Evolutionary conservation across 2,888 invertebrate genomes (phyloP), one percentile per base, ranked within the genome.

Genomic region (Punctoribates punctum): DNA sequence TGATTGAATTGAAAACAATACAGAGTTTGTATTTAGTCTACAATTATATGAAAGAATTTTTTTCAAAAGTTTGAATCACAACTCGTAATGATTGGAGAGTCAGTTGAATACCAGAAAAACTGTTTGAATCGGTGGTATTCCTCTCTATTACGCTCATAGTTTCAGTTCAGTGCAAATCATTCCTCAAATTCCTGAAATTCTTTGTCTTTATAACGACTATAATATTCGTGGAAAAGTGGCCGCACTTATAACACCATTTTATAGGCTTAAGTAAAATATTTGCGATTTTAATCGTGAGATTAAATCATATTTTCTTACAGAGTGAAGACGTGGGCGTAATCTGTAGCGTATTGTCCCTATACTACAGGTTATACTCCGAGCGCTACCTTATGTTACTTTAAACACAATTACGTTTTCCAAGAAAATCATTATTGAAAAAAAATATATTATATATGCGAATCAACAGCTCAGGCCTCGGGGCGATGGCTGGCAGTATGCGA

Each of bases 331-430:
- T 34, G 67, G 67, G 67, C 67, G 67, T 34, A 29, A 20, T 20
- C 6, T 13, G 8, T n/a, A n/a, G n/a, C n/a, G n/a, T n/a, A n/a
- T n/a, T n/a, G n/a, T n/a, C n/a, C n/a, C n/a, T n/a, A n/a, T n/a
- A n/a, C 13, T 13, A 38, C 5, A 29, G 17, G 13, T 1, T 38
- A 60, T 23, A 17, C 6, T 29, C n/a, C n/a, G 29, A 67, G 29
- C 34, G 67, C 67, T 67, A 67, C 67, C 67, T 67, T 67, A 67
- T 38, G 34, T 67, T 38, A 67, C 38, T 23, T 67, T 67, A 67
- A 34, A 38, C 67, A 67, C 67, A 67, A 67, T 67, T 67, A 67
- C n/a, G 34, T 67, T 67, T 67, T 67, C 67, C 38, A n/a, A 67
- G 67, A 67, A 67, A 67, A 5, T 67, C 34, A 67, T 67, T 67